Conservation (phyloP, 2,113 vertebrate genomes). For the Pachyramphus minor region DNA sequence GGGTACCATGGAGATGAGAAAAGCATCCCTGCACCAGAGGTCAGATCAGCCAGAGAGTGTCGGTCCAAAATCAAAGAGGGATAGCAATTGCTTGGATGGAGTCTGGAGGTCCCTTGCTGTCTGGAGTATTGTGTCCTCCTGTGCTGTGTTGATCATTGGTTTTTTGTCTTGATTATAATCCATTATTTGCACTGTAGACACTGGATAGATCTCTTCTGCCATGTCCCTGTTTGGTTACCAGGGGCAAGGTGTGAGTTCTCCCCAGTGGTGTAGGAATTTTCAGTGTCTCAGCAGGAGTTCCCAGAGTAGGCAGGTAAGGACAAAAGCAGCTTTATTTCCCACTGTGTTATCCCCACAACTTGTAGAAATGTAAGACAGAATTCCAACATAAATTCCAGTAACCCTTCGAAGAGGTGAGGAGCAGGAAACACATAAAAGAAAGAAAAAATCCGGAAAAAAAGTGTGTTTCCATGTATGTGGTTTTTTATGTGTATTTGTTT, state of each 20-base stretch:
- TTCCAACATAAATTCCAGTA: not conserved
- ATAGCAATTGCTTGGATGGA: not conserved
- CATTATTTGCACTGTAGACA: not conserved
- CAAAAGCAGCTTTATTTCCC: not conserved
- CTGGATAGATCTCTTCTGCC: not conserved
- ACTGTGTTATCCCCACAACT: not conserved
- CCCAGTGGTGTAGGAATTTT: not conserved
- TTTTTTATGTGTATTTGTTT: not conserved
- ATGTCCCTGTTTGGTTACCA: not conserved
- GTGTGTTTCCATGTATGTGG: not conserved
- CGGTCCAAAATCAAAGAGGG: not conserved
- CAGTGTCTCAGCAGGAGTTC: not conserved
- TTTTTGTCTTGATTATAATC: not conserved
- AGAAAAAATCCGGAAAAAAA: not conserved
- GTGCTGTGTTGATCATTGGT: not conserved
- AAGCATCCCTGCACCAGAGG: not conserved
- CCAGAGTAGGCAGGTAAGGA: not conserved
- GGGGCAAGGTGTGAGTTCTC: not conserved
- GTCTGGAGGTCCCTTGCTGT: not conserved
- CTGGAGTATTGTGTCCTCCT: not conserved
- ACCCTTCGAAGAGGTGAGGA: not conserved
- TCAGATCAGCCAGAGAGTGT: not conserved
- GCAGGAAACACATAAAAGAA: not conserved
- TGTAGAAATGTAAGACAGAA: not conserved
- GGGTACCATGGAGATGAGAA: not conserved